These are phyloP conservation scores for Vireo griseus DNA, from an alignment of 2,797 vertebrate genomes.

Conservation along the genomic window DNA sequence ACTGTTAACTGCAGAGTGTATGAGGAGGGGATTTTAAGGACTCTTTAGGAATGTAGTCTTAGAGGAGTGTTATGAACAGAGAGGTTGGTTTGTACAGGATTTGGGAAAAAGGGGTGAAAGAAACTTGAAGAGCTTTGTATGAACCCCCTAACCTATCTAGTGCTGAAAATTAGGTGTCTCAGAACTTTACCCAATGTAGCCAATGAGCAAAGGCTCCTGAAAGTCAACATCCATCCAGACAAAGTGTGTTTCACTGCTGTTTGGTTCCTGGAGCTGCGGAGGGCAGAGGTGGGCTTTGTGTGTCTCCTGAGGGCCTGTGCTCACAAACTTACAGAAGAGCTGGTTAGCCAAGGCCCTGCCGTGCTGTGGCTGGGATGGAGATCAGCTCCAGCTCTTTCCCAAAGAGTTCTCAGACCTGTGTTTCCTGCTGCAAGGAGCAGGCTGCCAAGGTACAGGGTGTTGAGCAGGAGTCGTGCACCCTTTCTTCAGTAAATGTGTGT, in stretches of 20 bases:
- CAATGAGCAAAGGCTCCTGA: background rate
- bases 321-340: background rate
- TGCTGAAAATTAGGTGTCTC: background rate
- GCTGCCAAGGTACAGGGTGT: background rate
- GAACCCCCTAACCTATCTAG: background rate
- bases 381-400: background rate
- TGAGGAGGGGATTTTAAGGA: background rate
- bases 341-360: background rate
- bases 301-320: background rate
- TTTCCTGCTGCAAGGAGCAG: background rate
- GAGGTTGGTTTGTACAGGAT: rapidly evolving
- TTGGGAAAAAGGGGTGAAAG: background rate
- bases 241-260: background rate
- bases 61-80: background rate
- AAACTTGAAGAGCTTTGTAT: background rate
- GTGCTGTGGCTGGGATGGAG: background rate
- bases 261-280: rapidly evolving
- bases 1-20: background rate
- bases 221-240: background rate
- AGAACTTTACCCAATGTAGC: rapidly evolving
- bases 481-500: background rate
- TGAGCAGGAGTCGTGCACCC: background rate
- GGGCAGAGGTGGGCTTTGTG: background rate
- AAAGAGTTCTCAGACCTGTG: background rate
- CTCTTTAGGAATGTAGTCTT: background rate